Conservation (phyloP, 2,113 vertebrate species). For the Heptranchias perlo region DNA sequence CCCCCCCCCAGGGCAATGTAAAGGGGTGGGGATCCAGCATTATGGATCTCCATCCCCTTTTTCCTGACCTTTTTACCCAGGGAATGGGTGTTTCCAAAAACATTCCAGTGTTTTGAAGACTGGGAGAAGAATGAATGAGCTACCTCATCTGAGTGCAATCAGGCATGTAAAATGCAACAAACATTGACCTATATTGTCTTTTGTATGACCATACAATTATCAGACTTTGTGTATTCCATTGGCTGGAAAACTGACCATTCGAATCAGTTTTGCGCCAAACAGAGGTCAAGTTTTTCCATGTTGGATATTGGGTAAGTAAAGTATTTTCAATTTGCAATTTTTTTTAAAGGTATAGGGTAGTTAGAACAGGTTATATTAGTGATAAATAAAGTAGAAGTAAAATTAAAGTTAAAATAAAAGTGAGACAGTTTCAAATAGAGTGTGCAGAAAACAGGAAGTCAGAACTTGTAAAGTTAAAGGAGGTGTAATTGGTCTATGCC, state of each 20-base stretch:
- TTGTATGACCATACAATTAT: background rate
- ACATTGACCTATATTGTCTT: background rate
- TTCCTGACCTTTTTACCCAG: no score
- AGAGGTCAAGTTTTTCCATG: background rate
- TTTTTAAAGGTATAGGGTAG: background rate
- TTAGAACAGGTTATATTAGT: background rate
- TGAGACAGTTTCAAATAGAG: no score
- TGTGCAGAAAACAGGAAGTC: no score
- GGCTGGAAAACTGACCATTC: background rate
- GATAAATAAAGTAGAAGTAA: background rate
- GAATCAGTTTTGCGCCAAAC: background rate
- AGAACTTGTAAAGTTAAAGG: no score
- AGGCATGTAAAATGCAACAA: background rate
- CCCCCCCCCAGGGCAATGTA: no score
- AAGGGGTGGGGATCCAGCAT: no score
- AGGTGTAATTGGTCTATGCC: no score
- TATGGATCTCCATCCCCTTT: no score
- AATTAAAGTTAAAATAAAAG: no score
- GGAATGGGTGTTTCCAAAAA: no score
- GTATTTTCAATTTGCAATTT: background rate
- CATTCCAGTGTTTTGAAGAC: no score
- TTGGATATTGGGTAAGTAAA: background rate
- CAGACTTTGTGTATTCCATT: background rate
- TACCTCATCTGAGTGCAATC: background rate
- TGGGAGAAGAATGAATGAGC: no score